Conservation (phyloP, 2,113 vertebrate genomes). For the Tetrao urogallus region DNA sequence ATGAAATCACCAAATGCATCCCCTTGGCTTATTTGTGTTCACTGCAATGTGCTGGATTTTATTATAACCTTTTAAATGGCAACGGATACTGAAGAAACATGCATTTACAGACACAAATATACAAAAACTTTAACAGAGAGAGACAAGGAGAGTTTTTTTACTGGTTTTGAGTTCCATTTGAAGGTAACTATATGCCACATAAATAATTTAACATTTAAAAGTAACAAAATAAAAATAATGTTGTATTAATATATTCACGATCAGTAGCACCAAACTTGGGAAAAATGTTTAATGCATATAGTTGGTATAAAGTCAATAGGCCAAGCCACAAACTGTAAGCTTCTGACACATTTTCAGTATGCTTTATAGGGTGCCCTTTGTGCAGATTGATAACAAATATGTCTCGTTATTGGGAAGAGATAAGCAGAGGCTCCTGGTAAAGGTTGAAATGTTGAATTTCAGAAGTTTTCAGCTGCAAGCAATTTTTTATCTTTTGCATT, state of each 20-base stretch:
- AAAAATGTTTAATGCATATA: neutral
- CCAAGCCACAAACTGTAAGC: neutral
- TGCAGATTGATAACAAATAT: neutral
- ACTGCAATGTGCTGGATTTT: neutral
- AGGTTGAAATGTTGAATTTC: neutral
- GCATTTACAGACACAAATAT: neutral
- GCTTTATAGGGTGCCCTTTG: constrained; percentile 4
- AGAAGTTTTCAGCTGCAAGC: neutral
- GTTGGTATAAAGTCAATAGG: neutral
- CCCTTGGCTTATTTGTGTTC: neutral
- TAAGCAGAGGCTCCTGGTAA: constrained; percentile 12
- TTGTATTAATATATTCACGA: neutral
- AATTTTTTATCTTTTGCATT: neutral
- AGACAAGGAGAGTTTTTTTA: neutral
- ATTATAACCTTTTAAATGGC: neutral
- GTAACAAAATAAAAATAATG: neutral
- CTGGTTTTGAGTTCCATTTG: neutral
- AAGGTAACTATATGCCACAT: neutral
- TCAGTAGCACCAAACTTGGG: neutral
- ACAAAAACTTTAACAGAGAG: neutral
- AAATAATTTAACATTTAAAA: neutral
- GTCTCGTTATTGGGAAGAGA: neutral
- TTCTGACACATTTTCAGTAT: constrained; percentile 3
- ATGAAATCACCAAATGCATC: neutral
- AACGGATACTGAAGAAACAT: neutral